Evolutionary conservation across 92 coral and sea anemone species (phyloP).

Genomic region (Heliopora coerulea): DNA sequence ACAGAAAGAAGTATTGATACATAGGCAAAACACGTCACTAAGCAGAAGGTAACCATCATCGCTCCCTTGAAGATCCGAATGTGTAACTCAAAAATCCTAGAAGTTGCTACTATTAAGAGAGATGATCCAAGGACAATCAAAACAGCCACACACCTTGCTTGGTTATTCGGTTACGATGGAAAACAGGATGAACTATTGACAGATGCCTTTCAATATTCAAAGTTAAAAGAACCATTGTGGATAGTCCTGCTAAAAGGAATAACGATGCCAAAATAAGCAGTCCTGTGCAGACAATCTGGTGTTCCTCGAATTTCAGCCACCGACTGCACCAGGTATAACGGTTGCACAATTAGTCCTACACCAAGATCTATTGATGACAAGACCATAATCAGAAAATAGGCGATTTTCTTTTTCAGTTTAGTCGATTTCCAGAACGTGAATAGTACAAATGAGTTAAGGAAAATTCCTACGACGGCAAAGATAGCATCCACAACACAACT

Average conservation of each 20-base stretch:
- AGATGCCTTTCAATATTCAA: conserved; percentile 18
- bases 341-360: background rate
- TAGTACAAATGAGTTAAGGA: background rate
- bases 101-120: background rate
- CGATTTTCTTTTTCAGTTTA: background rate
- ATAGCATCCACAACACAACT: conserved; percentile 9
- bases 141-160: background rate
- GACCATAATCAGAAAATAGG: conserved; percentile 11
- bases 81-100: background rate
- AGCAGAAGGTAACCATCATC: background rate
- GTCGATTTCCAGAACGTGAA: conserved; percentile 6
- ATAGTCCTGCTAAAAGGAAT: conserved; percentile 9
- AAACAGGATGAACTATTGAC: conserved; percentile 1
- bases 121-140: background rate
- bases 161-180: conserved; percentile 14
- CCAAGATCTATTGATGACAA: conserved; percentile 10
- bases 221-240: conserved; percentile 4
- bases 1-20: background rate
- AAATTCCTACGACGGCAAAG: conserved; percentile 6
- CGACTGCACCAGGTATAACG: background rate
- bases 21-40: conserved; percentile 1
- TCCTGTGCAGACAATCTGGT: conserved; percentile 2
- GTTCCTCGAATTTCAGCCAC: conserved; percentile 13
- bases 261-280: background rate
- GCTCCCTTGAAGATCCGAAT: background rate